These are phyloP conservation scores for Malurus elegans DNA, from an alignment of 2,113 vertebrate genomes.

Conservation along the genomic window DNA sequence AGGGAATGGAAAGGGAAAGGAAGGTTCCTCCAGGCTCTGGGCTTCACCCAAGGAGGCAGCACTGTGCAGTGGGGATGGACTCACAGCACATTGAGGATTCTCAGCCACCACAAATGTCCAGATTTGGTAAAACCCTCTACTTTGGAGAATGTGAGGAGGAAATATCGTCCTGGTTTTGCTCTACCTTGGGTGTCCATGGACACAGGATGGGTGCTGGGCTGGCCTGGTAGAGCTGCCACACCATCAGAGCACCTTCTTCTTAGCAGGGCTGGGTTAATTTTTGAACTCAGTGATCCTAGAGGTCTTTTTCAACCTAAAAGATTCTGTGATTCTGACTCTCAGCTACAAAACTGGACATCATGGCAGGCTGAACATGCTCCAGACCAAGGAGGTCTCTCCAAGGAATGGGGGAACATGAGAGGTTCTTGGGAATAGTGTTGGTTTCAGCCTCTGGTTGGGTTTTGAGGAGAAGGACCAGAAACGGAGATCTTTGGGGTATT, in stretches of 20 bases:
- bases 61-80: background rate
- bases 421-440: too few relatives aligned
- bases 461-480: too few relatives aligned
- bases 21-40: background rate
- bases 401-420: too few relatives aligned
- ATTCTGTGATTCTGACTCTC: background rate
- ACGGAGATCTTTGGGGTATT: too few relatives aligned
- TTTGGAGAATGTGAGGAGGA: background rate
- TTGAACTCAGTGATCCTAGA: background rate
- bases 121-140: background rate
- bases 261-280: background rate
- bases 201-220: background rate
- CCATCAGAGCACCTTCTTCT: background rate
- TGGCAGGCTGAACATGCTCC: too few relatives aligned
- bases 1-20: too few relatives aligned
- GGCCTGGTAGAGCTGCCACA: background rate
- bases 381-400: too few relatives aligned
- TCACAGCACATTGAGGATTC: background rate
- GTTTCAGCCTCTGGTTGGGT: too few relatives aligned
- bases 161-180: background rate
- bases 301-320: background rate
- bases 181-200: background rate
- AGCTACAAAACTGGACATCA: background rate
- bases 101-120: accelerated
- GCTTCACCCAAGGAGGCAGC: background rate